Percentiles rank a stretch among this genome's conserved stretches.
Conservation (phyloP, 2,797 vertebrate species). For the Masticophis lateralis region DNA sequence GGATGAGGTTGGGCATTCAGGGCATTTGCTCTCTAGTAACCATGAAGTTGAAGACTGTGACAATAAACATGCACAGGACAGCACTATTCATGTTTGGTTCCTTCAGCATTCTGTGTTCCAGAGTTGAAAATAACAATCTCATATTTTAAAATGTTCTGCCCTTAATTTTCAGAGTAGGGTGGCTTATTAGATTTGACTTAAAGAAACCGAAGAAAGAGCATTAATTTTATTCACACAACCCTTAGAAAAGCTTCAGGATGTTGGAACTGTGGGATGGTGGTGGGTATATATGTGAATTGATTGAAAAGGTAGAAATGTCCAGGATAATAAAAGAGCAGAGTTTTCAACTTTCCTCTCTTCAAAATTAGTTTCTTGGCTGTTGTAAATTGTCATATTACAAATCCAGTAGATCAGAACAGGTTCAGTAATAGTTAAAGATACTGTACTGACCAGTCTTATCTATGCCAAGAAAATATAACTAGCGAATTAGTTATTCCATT, state of each 20-base stretch:
- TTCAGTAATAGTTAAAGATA: background rate
- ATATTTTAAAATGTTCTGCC: background rate
- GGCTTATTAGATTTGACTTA: background rate
- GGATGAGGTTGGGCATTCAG: background rate
- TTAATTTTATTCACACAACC: background rate
- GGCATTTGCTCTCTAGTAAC: background rate
- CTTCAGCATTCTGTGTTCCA: background rate
- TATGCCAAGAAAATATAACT: background rate
- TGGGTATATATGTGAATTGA: background rate
- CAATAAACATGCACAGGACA: background rate
- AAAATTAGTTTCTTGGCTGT: background rate
- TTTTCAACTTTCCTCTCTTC: conserved; percentile 4
- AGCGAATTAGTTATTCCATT: background rate
- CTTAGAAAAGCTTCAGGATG: background rate
- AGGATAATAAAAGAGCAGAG: background rate
- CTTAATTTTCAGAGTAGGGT: background rate
- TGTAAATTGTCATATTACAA: background rate
- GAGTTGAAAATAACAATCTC: background rate
- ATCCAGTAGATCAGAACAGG: background rate
- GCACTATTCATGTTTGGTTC: background rate
- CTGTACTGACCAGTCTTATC: background rate
- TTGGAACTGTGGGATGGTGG: background rate
- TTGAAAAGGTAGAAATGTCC: background rate
- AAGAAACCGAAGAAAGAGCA: background rate
- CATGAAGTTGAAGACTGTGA: background rate